Evolutionary conservation across 92 coral and sea anemone species (phyloP).

Genomic region (Parazoanthus darwini): DNA sequence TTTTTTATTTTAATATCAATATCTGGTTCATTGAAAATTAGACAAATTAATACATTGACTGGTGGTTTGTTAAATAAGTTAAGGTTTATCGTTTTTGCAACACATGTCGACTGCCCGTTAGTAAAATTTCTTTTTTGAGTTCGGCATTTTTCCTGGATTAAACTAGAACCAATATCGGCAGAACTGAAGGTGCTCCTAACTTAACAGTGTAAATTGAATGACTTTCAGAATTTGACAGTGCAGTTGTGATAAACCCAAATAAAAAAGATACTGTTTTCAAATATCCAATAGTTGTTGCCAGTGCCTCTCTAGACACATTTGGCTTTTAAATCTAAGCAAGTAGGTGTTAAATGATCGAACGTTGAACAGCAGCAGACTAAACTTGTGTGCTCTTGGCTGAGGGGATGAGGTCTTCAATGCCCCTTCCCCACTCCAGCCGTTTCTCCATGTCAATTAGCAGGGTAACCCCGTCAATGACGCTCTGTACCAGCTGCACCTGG

Average conservation of each 20-base stretch:
- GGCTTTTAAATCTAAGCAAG: neutral
- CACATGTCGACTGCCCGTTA: neutral
- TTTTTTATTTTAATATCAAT: neutral
- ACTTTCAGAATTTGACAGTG: neutral
- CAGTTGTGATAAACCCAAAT: neutral
- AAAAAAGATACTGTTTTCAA: no score
- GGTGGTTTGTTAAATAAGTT: neutral
- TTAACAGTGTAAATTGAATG: no score
- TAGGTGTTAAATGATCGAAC: neutral
- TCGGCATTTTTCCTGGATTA: neutral
- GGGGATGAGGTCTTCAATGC: slow-evolving; percentile 64
- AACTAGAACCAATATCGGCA: no score
- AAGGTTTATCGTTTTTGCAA: neutral
- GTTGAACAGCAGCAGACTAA: neutral
- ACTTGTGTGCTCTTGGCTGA: slow-evolving; percentile 16
- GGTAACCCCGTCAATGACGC: slow-evolving; percentile 64
- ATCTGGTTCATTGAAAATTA: neutral
- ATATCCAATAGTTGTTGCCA: neutral
- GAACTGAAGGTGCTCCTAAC: no score
- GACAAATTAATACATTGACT: neutral
- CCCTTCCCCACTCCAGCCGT: slow-evolving; percentile 56
- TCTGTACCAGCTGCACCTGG: slow-evolving; percentile 67
- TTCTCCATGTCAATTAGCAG: slow-evolving; percentile 62
- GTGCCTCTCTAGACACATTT: neutral
- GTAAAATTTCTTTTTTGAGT: no score